phyloP scores from a whole-genome alignment of 2,113 vertebrate genomes.

The Chloebia gouldiae region DNA sequence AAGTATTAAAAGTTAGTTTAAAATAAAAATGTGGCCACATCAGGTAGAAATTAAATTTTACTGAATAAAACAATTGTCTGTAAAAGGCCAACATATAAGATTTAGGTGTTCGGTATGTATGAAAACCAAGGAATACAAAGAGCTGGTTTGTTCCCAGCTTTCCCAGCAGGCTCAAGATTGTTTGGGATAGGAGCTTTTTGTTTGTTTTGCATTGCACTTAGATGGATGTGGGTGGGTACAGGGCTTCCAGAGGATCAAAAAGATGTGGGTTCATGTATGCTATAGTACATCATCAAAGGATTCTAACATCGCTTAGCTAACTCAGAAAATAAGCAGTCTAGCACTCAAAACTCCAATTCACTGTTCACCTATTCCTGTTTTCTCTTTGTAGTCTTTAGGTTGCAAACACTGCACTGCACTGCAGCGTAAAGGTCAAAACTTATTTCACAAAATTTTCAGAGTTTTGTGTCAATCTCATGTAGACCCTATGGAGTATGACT shows the following conservation, averaged over 20 bases:
- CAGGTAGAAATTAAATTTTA: background rate
- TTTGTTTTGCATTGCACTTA: background rate
- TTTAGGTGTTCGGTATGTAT: fast-evolving
- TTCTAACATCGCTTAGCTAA: background rate
- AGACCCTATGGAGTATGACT: background rate
- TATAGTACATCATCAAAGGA: background rate
- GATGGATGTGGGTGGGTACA: fast-evolving
- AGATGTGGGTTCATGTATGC: fast-evolving
- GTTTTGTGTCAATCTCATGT: background rate
- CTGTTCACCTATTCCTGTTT: background rate
- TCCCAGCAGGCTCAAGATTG: background rate
- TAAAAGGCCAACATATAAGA: background rate
- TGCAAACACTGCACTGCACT: background rate
- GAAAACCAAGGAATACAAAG: background rate
- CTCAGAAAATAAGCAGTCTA: background rate
- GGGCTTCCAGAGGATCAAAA: background rate
- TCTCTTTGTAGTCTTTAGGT: background rate
- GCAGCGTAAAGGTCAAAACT: background rate
- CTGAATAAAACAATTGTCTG: background rate
- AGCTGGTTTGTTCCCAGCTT: background rate
- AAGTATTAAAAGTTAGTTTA: background rate
- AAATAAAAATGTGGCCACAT: background rate
- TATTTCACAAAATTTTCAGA: background rate
- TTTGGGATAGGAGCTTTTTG: background rate
- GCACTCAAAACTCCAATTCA: background rate